Evolutionary conservation across 2,888 invertebrate species (phyloP).

Genomic region (Amphipyra berbera): DNA sequence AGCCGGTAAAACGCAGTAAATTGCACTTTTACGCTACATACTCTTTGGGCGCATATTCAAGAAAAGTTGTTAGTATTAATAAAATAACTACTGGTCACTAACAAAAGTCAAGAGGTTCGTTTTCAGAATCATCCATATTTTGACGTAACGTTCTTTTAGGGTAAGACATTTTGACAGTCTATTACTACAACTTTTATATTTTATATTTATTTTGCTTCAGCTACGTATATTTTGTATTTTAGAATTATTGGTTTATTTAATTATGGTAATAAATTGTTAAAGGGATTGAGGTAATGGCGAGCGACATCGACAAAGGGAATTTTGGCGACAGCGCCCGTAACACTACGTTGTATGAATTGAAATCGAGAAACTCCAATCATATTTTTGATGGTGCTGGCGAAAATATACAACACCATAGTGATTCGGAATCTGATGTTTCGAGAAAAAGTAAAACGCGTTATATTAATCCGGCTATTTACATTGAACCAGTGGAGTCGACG

Average conservation of each 20-base stretch:
- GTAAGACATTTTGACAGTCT: slow-evolving; percentile 67
- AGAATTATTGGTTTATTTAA: slow-evolving; percentile 43
- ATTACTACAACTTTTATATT: slow-evolving; percentile 48
- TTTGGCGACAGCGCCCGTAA: slow-evolving; percentile 82
- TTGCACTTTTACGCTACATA: too few species aligned
- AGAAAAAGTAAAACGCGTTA: slow-evolving; percentile 86
- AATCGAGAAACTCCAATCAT: slow-evolving; percentile 73
- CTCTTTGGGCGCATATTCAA: not conserved
- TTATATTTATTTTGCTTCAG: slow-evolving; percentile 62
- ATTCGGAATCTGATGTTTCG: slow-evolving; percentile 81
- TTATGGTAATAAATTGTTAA: slow-evolving; percentile 56
- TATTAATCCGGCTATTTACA: slow-evolving; percentile 91
- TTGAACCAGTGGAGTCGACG: slow-evolving; percentile 85
- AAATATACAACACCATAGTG: slow-evolving; percentile 82
- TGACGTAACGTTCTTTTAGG: slow-evolving; percentile 60
- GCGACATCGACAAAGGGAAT: slow-evolving; percentile 75
- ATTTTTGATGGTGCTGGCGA: slow-evolving; percentile 85
- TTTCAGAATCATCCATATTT: slow-evolving; percentile 54
- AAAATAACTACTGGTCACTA: slow-evolving; percentile 40
- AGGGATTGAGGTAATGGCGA: slow-evolving; percentile 72
- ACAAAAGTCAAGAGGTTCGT: slow-evolving; percentile 47
- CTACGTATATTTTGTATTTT: slow-evolving; percentile 46
- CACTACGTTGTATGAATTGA: slow-evolving; percentile 63
- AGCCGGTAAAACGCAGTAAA: too few species aligned
- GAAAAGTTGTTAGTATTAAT: slow-evolving; percentile 23